Percentiles rank a stretch among this genome's conserved stretches.
Evolutionary conservation across 2,797 vertebrate species (phyloP).

Genomic region (Allobates femoralis): DNA sequence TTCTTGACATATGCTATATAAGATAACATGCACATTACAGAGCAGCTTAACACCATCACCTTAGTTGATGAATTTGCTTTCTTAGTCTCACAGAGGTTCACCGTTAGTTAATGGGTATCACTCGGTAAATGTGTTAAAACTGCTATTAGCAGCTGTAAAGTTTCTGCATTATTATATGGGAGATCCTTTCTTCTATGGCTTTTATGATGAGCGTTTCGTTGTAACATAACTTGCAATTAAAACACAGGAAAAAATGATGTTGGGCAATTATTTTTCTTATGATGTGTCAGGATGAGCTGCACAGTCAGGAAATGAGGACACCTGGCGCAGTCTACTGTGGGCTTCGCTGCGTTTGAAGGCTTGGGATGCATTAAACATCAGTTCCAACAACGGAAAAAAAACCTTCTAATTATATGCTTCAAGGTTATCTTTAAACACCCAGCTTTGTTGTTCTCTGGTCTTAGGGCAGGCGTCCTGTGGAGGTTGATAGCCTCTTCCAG

Average conservation of each 20-base stretch:
- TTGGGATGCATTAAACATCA: slow-evolving; percentile 63
- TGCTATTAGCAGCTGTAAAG: slow-evolving; percentile 53
- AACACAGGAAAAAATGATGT: slow-evolving; percentile 59
- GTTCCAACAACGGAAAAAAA: slow-evolving; percentile 57
- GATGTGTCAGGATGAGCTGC: slow-evolving; percentile 60
- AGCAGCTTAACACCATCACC: background rate
- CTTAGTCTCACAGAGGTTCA: background rate
- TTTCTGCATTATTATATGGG: slow-evolving; percentile 57
- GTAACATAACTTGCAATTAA: slow-evolving; percentile 62
- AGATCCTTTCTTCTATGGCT: slow-evolving; percentile 53
- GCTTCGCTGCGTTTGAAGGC: slow-evolving; percentile 56
- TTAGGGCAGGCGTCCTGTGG: slow-evolving; percentile 54
- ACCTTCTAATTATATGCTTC: slow-evolving; percentile 60
- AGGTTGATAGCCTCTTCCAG: slow-evolving; percentile 46
- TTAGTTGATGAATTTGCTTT: background rate
- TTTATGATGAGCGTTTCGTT: slow-evolving; percentile 59
- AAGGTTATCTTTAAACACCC: slow-evolving; percentile 63
- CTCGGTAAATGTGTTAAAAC: slow-evolving; percentile 19
- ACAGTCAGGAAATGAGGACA: slow-evolving; percentile 61
- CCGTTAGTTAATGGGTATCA: slow-evolving; percentile 17
- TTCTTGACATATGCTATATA: background rate
- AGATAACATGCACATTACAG: background rate
- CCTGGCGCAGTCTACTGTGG: slow-evolving; percentile 51
- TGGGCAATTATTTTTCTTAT: slow-evolving; percentile 63
- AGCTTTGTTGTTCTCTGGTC: slow-evolving; percentile 59